A percentile compares a stretch with the other conserved stretches of the same genome.
Evolutionary conservation across 2,113 vertebrate genomes (phyloP).

Genomic region (Marmota flaviventris): DNA sequence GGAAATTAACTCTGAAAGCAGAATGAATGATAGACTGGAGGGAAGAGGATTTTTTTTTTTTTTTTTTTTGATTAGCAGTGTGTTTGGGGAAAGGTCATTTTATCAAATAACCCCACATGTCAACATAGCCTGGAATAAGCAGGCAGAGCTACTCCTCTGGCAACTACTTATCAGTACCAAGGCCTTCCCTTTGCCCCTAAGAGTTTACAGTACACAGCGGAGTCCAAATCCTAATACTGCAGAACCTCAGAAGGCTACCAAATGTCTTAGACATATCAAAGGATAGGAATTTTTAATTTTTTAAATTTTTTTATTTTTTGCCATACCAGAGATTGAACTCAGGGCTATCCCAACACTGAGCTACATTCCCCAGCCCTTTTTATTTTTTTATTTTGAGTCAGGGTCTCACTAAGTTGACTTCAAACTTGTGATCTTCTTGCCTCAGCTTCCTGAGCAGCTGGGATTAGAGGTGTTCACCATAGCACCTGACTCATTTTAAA

Average conservation of each 20-base stretch:
- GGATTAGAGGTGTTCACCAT: no score
- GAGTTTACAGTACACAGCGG: neutral
- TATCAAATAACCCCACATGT: conserved; percentile 60
- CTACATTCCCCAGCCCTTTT: no score
- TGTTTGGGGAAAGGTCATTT: neutral
- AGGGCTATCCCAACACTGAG: no score
- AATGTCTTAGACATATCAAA: conserved; percentile 3
- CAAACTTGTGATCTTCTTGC: no score
- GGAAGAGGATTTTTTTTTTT: neutral
- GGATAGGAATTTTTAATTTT: neutral
- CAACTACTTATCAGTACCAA: neutral
- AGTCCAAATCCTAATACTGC: neutral
- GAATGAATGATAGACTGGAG: neutral
- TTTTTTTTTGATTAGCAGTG: neutral
- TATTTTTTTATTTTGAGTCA: no score
- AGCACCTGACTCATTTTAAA: neutral
- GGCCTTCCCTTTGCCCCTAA: neutral
- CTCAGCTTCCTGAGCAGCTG: no score
- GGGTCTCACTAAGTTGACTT: no score
- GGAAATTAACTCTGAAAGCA: neutral
- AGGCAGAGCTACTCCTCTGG: neutral
- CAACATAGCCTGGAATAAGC: neutral
- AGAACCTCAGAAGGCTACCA: neutral
- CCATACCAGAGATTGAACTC: no score
- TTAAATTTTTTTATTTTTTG: no score